phyloP scores from a whole-genome alignment of 2,797 vertebrate species.

The Sebastes iracundus region DNA sequence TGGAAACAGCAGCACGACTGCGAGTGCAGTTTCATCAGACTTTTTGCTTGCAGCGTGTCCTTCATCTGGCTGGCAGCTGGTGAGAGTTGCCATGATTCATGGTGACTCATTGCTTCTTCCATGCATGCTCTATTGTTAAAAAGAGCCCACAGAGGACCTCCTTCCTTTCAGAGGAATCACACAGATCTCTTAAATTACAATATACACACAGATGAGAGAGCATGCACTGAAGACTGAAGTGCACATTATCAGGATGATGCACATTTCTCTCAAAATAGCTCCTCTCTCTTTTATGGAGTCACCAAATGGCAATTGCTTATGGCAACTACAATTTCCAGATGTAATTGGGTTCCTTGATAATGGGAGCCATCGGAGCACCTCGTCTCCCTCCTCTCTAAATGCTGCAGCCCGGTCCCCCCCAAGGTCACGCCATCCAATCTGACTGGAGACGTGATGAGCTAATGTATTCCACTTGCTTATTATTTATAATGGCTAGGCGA shows the following conservation, averaged over 20 bases:
- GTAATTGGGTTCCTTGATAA: constrained; percentile 55
- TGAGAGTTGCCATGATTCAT: constrained; percentile 52
- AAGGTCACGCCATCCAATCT: constrained; percentile 71
- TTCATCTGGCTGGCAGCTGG: constrained; percentile 67
- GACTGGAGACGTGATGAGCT: constrained; percentile 56
- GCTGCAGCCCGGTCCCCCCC: constrained; percentile 52
- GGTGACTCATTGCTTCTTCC: constrained; percentile 45
- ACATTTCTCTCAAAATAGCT: constrained; percentile 28
- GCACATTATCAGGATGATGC: constrained; percentile 4
- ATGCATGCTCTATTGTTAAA: constrained; percentile 16
- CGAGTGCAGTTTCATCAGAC: constrained; percentile 41
- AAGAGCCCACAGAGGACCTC: constrained; percentile 25
- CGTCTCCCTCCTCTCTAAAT: constrained; percentile 52
- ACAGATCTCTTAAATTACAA: constrained; percentile 23
- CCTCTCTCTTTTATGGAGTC: neutral
- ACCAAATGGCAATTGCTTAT: constrained; percentile 40
- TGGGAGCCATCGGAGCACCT: constrained; percentile 29
- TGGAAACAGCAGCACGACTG: constrained; percentile 15
- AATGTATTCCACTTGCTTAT: constrained; percentile 68
- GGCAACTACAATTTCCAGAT: constrained; percentile 47
- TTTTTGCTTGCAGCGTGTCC: constrained; percentile 35
- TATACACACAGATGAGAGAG: neutral
- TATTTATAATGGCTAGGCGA: constrained; percentile 64
- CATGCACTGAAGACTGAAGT: neutral
- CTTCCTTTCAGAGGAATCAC: constrained; percentile 17